Evolutionary conservation across 2,888 invertebrate genomes (phyloP), one percentile per base, ranked within the genome.

Genomic region (Sminthurides aquaticus): DNA sequence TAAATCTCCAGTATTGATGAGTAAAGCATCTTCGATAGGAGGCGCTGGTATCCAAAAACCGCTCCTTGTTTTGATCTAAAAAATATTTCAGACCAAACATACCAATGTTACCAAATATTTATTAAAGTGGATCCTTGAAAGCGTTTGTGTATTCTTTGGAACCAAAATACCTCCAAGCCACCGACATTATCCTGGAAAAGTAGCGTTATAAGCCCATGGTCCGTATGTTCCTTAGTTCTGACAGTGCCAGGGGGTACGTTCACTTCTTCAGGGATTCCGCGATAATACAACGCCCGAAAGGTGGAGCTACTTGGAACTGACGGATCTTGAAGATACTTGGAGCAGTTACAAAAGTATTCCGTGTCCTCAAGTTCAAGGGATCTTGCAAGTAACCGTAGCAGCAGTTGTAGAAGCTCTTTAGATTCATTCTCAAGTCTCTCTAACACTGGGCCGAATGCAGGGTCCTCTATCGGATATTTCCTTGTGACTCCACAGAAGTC

Each of bases 191-290:
- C 89, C 77, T 82, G 82, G 48, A 87, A 83, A 54, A 89, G 80
- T 67, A 90, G 80, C 20, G 89, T 89, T 77, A 90, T 85, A 57
- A 88, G 87, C 69, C 88, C 88, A 71, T 86, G 86, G 78, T 90
- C 89, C 26, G 86, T 84, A 77, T 88, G 88, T 1, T 86, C 85
- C 1, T 86, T 86, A 76, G 86, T 87, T 49, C 87, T 82, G 49
- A 85, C 85, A 79, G 81, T 82, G 70, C 78, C 82, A 69, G 79
- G 76, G 58, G 75, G 77, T 15, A 77, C 76, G 60, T 76, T 66
- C 48, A 69, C 71, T 48, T 76, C 76, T 60, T 67, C 68, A 1
- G 64, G 63, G 24, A 79, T 75, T 22, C 87, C 86, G 43, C 88
- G 88, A 79, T 88, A 88, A 80, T 87, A 87, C 72, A 88, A 79